These are phyloP conservation scores for Oryzias curvinotus DNA, from an alignment of 2,113 vertebrate genomes.

Conservation along the genomic window DNA sequence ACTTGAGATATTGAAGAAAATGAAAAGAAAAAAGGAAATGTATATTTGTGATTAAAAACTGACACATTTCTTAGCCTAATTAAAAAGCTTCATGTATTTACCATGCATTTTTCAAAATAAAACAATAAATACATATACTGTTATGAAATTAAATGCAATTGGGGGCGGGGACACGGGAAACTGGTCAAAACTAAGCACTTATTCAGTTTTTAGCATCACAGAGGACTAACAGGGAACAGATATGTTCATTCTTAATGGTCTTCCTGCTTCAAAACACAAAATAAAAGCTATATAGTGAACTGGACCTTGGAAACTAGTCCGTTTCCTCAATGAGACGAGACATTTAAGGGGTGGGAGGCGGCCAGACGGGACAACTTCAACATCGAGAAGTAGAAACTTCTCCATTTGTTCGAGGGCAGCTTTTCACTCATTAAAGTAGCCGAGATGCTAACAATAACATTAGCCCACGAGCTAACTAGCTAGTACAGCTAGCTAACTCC, in stretches of 20 bases:
- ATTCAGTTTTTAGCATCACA: too few relatives aligned
- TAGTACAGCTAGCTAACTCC: conserved; percentile 31
- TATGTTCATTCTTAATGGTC: not conserved
- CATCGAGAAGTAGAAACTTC: conserved; percentile 19
- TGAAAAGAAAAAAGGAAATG: too few relatives aligned
- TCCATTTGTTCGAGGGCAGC: conserved; percentile 36
- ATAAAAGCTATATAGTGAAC: not conserved
- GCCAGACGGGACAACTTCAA: not conserved
- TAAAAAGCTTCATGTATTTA: too few relatives aligned
- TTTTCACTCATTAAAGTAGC: conserved; percentile 16
- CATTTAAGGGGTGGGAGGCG: conserved; percentile 57
- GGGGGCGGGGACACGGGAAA: too few relatives aligned
- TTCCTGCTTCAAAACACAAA: not conserved
- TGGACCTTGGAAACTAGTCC: not conserved
- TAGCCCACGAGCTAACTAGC: conserved; percentile 56
- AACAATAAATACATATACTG: too few relatives aligned
- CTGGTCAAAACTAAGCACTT: too few relatives aligned
- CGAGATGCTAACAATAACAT: conserved; percentile 74
- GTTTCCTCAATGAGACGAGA: conserved; percentile 20
- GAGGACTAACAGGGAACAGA: too few relatives aligned
- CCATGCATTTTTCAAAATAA: too few relatives aligned
- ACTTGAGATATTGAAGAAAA: too few relatives aligned
- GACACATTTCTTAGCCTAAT: too few relatives aligned
- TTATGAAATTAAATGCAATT: too few relatives aligned
- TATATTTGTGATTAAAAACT: too few relatives aligned